Evolutionary conservation across 2,888 invertebrate genomes (phyloP), one percentile per base, ranked within the genome.

Genomic region (Brassicogethes aeneus): DNA sequence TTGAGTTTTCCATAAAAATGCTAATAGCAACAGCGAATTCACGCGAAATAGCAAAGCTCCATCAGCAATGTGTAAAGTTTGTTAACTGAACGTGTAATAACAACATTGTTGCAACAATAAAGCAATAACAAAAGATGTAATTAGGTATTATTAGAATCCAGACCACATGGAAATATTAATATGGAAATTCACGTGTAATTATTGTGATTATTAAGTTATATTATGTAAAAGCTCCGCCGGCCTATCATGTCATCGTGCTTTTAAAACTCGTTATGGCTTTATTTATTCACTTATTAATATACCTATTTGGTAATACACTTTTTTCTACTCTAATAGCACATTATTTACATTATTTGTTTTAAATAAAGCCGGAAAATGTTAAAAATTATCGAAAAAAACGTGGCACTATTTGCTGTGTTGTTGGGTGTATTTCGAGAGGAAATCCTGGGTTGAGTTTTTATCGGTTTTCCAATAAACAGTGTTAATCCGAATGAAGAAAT

Each of bases 21-120:
- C 45, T 54, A 54, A 54, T 54, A 45, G 51, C 40, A 48, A 41
- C 35, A 40, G 42, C 47, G 40, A 23, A 46, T 53, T 43, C 53
- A 53, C 53, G 53, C 54, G 43, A 53, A 54, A 52, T 50, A 43
- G 45, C 45, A 47, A 46, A 47, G 48, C 42, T 40, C 44, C 36
- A 37, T 39, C 39, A 38, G 44, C 38, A 41, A 36, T 41, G 44
- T 41, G 44, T 36, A 44, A 43, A 41, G 36, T 41, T 44, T 44
- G 36, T 39, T 44, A 41, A 44, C 44, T 44, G 41, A 29, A 41
- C 23, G 23, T 23, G 23, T 23, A 23, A 23, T 23, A 23, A 23
- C 10, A 23, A 23, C 10, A 23, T 7, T 23, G 10, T 23, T 7
- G 23, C 23, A 23, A 23, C n/a, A n/a, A n/a, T n/a, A n/a, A n/a